Evolutionary conservation across 1,140 invertebrate species (phyloP).

Genomic region (Rhagoletis pomonella): DNA sequence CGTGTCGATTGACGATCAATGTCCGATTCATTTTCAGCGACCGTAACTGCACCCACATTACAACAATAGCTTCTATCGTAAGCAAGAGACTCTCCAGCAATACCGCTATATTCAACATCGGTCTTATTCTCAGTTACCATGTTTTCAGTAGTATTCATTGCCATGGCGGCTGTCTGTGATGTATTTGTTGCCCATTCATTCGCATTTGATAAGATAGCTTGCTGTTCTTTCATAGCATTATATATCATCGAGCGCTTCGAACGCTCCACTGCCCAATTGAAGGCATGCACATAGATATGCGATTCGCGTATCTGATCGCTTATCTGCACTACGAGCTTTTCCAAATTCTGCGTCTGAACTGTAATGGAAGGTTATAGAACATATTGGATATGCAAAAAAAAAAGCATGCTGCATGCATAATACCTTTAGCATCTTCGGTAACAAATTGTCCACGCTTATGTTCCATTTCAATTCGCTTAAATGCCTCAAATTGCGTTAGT

Average conservation of each 20-base stretch:
- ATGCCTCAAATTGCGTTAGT: conserved; percentile 51
- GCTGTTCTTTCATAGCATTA: background rate
- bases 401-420: background rate
- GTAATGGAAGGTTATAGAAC: background rate
- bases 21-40: background rate
- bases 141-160: background rate
- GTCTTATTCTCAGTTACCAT: background rate
- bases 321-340: conserved; percentile 57
- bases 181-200: background rate
- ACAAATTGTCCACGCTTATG: conserved; percentile 62
- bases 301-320: conserved; percentile 61
- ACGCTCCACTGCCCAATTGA: conserved; percentile 52
- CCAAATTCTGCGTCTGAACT: conserved; percentile 62
- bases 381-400: background rate
- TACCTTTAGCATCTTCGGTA: conserved; percentile 53
- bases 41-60: background rate
- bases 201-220: background rate
- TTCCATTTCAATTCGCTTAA: conserved; percentile 59
- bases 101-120: background rate
- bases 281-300: conserved; percentile 61
- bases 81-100: background rate
- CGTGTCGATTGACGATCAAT: background rate
- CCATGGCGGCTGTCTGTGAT: background rate
- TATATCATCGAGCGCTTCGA: conserved; percentile 36
- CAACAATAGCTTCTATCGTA: background rate